These are phyloP conservation scores for Galeruca laticollis DNA, from an alignment of 2,888 invertebrate species.

Conservation along the genomic window DNA sequence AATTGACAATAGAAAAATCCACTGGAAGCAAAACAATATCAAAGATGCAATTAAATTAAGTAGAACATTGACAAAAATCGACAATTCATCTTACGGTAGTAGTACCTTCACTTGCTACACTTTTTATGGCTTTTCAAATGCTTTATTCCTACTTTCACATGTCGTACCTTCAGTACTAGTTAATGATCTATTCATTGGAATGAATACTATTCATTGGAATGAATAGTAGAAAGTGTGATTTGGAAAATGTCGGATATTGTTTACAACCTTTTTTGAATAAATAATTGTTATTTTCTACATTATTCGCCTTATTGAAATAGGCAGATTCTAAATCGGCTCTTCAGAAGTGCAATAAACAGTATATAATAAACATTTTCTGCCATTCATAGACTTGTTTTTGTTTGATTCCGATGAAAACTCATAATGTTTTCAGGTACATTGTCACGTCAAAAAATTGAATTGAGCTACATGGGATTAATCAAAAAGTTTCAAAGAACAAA, in stretches of 20 bases:
- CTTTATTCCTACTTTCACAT: constrained; percentile 28
- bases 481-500: too few species aligned
- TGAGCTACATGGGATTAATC: too few species aligned
- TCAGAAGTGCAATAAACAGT: background rate
- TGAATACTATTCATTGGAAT: constrained; percentile 8
- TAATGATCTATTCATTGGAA: constrained; percentile 11
- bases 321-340: background rate
- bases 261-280: background rate
- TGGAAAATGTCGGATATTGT: constrained; percentile 10
- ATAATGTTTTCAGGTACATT: too few species aligned
- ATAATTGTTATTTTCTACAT: background rate
- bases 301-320: background rate
- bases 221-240: constrained; percentile 25
- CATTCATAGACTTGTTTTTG: too few species aligned
- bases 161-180: constrained; percentile 11
- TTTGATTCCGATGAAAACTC: background rate
- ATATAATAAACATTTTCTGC: too few species aligned
- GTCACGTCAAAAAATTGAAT: too few species aligned
- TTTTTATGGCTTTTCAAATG: constrained; percentile 22
- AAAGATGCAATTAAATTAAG: constrained; percentile 4
- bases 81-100: background rate
- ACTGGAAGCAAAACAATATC: background rate
- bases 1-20: too few species aligned
- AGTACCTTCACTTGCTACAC: constrained; percentile 12
- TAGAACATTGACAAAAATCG: constrained; percentile 10